Percentiles rank a stretch among this genome's conserved stretches.
These are phyloP conservation scores for Acanthurus lineatus DNA, from an alignment of 2,797 vertebrate genomes.

Conservation along the genomic window DNA sequence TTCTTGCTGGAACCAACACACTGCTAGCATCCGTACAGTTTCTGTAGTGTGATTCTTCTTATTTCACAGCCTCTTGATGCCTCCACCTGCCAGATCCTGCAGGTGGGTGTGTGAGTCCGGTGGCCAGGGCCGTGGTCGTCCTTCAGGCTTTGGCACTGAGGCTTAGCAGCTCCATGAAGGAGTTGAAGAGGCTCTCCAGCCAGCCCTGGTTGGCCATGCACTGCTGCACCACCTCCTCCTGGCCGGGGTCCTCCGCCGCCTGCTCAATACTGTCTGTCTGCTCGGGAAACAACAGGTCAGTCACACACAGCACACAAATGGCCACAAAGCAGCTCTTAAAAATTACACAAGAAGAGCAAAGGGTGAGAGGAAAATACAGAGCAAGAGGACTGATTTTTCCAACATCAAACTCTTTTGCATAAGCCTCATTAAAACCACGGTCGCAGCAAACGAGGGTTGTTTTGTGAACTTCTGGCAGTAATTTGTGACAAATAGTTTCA, in stretches of 20 bases:
- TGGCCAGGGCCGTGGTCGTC: background rate
- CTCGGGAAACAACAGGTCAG: slow-evolving; percentile 4
- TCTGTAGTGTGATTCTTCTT: slow-evolving; percentile 4
- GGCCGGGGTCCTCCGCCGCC: slow-evolving; percentile 91
- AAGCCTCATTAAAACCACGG: too few relatives aligned
- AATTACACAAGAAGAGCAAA: background rate
- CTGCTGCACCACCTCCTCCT: slow-evolving; percentile 96
- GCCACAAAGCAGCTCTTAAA: background rate
- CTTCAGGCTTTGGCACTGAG: slow-evolving; percentile 84
- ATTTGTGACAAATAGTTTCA: too few relatives aligned
- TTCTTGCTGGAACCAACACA: background rate
- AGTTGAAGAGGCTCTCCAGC: slow-evolving; percentile 92
- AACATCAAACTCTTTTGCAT: too few relatives aligned
- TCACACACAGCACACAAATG: background rate
- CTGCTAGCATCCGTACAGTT: slow-evolving; percentile 7
- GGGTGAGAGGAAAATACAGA: too few relatives aligned
- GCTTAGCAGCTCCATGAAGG: slow-evolving; percentile 91
- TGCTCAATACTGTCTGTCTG: slow-evolving; percentile 93
- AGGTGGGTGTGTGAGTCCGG: slow-evolving; percentile 29
- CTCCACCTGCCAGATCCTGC: slow-evolving; percentile 23
- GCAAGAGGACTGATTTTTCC: too few relatives aligned
- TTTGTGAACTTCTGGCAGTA: background rate
- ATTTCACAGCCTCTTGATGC: slow-evolving; percentile 38
- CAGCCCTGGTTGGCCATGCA: slow-evolving; percentile 95
- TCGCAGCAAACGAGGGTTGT: background rate